A percentile compares a stretch with the other conserved stretches of the same genome.
phyloP scores from a whole-genome alignment of 2,113 vertebrate genomes.

The Otolemur garnettii region DNA sequence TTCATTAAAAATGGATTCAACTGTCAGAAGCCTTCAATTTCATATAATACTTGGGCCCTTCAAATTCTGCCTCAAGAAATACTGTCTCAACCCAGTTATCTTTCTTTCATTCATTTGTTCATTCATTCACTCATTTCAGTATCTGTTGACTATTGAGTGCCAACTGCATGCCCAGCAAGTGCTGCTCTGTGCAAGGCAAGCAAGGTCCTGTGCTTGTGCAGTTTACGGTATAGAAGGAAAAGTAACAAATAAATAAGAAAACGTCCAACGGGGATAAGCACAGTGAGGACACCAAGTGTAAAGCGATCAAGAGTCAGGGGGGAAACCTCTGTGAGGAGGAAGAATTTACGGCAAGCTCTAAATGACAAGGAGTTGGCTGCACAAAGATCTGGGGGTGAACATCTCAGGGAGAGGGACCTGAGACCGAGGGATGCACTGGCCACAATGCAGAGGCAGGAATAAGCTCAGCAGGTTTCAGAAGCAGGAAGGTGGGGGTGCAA shows the following conservation, averaged over 20 bases:
- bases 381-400: not conserved
- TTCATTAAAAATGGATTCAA: conserved; percentile 74
- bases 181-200: not conserved
- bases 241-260: not conserved
- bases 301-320: no score
- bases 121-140: not conserved
- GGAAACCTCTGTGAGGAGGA: not conserved
- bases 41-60: not conserved
- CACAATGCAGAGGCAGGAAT: not conserved
- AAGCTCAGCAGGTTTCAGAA: not conserved
- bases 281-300: not conserved
- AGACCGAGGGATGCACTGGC: not conserved
- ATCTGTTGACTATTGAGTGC: not conserved
- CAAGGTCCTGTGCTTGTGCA: not conserved
- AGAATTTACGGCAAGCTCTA: not conserved
- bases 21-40: conserved; percentile 37
- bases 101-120: not conserved
- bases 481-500: not conserved
- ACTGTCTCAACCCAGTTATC: not conserved
- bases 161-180: not conserved
- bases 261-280: not conserved
- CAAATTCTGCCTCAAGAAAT: conserved; percentile 8
- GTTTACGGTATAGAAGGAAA: not conserved
- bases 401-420: not conserved
- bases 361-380: not conserved